Evolutionary conservation across 2,888 invertebrate genomes (phyloP), one percentile per base, ranked within the genome.

Genomic region (Tryphoninae sp.): DNA sequence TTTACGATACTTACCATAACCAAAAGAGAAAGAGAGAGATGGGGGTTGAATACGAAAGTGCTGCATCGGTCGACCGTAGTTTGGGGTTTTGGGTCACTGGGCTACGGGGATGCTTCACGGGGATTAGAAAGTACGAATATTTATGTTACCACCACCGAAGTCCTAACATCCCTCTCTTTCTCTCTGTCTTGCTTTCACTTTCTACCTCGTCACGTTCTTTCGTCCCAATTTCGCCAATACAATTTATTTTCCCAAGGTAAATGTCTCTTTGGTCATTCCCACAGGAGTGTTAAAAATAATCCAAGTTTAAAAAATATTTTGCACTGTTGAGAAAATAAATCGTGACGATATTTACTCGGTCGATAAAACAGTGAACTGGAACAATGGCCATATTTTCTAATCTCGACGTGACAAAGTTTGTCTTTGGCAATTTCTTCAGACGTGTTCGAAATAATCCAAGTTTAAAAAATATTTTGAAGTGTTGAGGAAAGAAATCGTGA

Each of bases 21-120:
- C 13, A 11, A 49, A 19, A n/a, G 45, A 45, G 40, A 16, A 64
- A 45, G 45, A 45, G 45, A 13, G 7, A 45, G 45, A 45, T 13
- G 45, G 45, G 45, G 45, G 9, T 45, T 45, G 9, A 45, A 13
- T 13, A 45, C 2, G 13, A 45, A 13, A 45, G 9, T 45, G 11
- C 45, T 45, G 45, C 40, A 78, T 78, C 83, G 84, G 85, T 87
- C 85, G 85, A 42, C 59, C 78, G 77, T 53, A 67, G 75, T 79
- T 82, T 74, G 71, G 81, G 83, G 85, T 84, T 89, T 87, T 88
- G 87, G 88, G 87, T 87, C 87, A 88, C 81, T 89, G 86, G 89
- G 89, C 87, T 84, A 85, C 71, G 81, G 72, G 80, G 80, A 64
- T 76, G 78, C 81, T 74, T 62, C 58, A 42, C 77, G 81, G 76